These are phyloP conservation scores for Chrysolina americana DNA, from an alignment of 2,888 invertebrate genomes.

Conservation along the genomic window DNA sequence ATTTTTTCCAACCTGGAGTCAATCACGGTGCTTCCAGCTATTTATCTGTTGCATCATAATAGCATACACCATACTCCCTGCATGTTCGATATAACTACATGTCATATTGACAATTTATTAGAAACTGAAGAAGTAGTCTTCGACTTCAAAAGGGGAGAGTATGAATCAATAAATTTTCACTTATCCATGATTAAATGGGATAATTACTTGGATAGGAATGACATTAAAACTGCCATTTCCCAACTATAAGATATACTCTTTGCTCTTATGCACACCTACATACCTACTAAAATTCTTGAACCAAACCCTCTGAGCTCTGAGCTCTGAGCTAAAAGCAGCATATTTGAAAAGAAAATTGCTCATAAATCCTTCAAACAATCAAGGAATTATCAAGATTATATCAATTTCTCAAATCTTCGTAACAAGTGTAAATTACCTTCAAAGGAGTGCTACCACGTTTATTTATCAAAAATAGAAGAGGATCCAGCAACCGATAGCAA, in stretches of 20 bases:
- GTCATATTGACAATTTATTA: too few species aligned
- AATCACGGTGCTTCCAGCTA: background rate
- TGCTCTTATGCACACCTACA: background rate
- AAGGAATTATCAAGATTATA: background rate
- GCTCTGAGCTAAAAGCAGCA: background rate
- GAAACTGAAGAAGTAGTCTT: too few species aligned
- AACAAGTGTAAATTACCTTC: too few species aligned
- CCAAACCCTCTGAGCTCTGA: background rate
- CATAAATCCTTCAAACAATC: background rate
- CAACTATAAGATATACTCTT: too few species aligned
- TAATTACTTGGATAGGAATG: background rate
- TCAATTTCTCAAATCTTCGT: too few species aligned
- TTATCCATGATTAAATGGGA: conserved; percentile 11
- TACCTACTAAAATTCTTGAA: background rate
- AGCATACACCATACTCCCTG: conserved; percentile 1
- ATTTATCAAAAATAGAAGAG: background rate
- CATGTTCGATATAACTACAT: too few species aligned
- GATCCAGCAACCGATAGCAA: too few species aligned
- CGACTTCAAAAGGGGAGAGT: background rate
- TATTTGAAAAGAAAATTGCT: background rate
- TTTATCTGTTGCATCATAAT: background rate
- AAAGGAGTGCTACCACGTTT: background rate
- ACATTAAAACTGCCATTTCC: too few species aligned
- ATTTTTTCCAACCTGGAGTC: conserved; percentile 1
- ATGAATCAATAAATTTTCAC: background rate